A percentile compares a stretch with the other conserved stretches of the same genome.
phyloP scores from a whole-genome alignment of 2,888 invertebrate genomes.

The Chrysolina americana region DNA sequence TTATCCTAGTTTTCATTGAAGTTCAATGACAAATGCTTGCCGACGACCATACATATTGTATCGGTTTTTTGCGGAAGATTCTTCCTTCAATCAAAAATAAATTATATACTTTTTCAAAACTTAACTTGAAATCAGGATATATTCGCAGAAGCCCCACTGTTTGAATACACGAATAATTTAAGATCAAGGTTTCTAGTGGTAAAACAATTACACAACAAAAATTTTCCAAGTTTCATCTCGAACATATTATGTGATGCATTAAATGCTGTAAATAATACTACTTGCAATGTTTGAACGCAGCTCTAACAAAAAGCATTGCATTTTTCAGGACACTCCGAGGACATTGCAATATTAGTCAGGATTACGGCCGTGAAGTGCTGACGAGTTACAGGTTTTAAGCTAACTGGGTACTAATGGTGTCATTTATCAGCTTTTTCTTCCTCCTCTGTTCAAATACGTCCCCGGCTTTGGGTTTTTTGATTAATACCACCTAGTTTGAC shows the following conservation, averaged over 20 bases:
- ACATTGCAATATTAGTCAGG: slow-evolving; percentile 59
- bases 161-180: not conserved
- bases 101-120: too few species aligned
- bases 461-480: slow-evolving; percentile 54
- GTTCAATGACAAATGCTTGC: too few species aligned
- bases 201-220: not conserved
- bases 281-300: slow-evolving; percentile 4
- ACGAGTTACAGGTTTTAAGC: slow-evolving; percentile 63
- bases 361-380: slow-evolving; percentile 55
- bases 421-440: slow-evolving; percentile 64
- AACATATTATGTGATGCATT: not conserved
- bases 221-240: not conserved
- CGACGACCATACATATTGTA: too few species aligned
- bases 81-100: too few species aligned
- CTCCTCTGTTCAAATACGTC: slow-evolving; percentile 60
- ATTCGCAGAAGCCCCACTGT: too few species aligned
- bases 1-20: too few species aligned
- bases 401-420: slow-evolving; percentile 64
- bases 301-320: slow-evolving; percentile 48
- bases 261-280: not conserved
- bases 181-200: not conserved
- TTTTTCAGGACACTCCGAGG: slow-evolving; percentile 53
- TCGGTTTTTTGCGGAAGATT: too few species aligned
- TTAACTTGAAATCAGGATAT: too few species aligned
- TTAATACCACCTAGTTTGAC: slow-evolving; percentile 53